Conservation (phyloP, 1,140 invertebrate genomes). For the Gonatopus flavifemur region DNA sequence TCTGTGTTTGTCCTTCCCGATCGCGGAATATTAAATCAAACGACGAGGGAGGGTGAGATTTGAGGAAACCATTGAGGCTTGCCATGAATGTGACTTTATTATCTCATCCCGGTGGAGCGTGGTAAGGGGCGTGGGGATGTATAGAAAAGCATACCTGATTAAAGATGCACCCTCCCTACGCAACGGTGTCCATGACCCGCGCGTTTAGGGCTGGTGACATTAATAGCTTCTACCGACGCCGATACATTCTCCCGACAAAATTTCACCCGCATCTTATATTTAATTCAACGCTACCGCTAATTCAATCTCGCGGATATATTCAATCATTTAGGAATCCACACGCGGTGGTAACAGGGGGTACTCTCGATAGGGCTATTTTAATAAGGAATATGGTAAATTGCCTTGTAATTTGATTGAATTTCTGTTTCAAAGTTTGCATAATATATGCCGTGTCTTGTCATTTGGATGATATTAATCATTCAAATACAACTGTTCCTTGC, state of each 20-base stretch:
- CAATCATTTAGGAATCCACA: slow-evolving; percentile 25
- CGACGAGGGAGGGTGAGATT: slow-evolving; percentile 3
- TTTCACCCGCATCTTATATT: slow-evolving; percentile 36
- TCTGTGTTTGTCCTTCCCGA: too few species aligned
- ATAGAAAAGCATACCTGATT: slow-evolving; percentile 28
- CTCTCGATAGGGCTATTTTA: too few species aligned
- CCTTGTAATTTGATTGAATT: too few species aligned
- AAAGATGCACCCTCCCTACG: slow-evolving; percentile 39
- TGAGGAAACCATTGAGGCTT: slow-evolving; percentile 15
- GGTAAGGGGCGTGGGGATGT: slow-evolving; percentile 9
- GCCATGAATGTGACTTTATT: slow-evolving; percentile 30
- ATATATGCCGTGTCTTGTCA: too few species aligned
- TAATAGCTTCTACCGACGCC: slow-evolving; percentile 34
- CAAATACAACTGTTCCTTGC: too few species aligned
- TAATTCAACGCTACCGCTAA: slow-evolving; percentile 39
- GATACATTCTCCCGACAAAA: slow-evolving; percentile 12
- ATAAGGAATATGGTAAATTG: too few species aligned
- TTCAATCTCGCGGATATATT: slow-evolving; percentile 33
- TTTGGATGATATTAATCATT: too few species aligned
- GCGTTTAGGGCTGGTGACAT: slow-evolving; percentile 38
- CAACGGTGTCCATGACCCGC: slow-evolving; percentile 32
- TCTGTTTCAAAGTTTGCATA: too few species aligned
- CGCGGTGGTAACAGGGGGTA: slow-evolving; percentile 11
- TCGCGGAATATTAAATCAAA: slow-evolving; percentile 1
- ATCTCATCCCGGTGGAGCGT: slow-evolving; percentile 23